A percentile compares a stretch with the other conserved stretches of the same genome.
phyloP scores from a whole-genome alignment of 2,888 invertebrate species.

The Pegoplata infirma region DNA sequence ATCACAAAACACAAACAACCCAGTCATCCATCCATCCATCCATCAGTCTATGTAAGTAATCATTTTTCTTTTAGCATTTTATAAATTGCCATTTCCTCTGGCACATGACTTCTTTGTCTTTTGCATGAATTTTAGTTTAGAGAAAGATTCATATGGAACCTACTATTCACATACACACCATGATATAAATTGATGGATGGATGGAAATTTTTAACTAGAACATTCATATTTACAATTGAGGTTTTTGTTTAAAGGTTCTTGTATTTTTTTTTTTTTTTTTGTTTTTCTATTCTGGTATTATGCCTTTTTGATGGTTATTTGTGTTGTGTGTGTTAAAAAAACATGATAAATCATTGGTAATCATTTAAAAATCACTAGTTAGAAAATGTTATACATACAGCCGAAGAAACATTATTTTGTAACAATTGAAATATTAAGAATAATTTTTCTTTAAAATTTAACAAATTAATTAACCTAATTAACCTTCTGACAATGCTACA shows the following conservation, averaged over 20 bases:
- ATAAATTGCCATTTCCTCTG: conserved; percentile 73
- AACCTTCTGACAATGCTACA: no score
- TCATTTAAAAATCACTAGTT: conserved; percentile 40
- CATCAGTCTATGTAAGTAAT: conserved; percentile 49
- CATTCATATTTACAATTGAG: conserved; percentile 34
- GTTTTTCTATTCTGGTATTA: no score
- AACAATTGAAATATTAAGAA: conserved; percentile 16
- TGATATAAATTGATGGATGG: conserved; percentile 57
- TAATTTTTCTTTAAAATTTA: conserved; percentile 19
- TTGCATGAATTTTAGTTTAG: conserved; percentile 44
- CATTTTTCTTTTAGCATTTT: conserved; percentile 66
- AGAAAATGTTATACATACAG: conserved; percentile 32
- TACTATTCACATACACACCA: conserved; percentile 10
- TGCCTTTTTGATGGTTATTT: conserved; percentile 45
- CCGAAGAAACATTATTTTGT: neutral
- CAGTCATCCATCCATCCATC: conserved; percentile 48
- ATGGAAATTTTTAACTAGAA: conserved; percentile 58
- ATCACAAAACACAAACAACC: conserved; percentile 18
- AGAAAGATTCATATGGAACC: conserved; percentile 30
- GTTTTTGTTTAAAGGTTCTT: conserved; percentile 22
- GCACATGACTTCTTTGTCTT: conserved; percentile 60
- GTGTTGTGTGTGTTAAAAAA: neutral
- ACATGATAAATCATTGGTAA: conserved; percentile 47
- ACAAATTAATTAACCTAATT: no score
- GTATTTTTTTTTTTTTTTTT: conserved; percentile 2